Evolutionary conservation across 2,797 vertebrate genomes (phyloP), one percentile per base, ranked within the genome.

Genomic region (Mus spretus): DNA sequence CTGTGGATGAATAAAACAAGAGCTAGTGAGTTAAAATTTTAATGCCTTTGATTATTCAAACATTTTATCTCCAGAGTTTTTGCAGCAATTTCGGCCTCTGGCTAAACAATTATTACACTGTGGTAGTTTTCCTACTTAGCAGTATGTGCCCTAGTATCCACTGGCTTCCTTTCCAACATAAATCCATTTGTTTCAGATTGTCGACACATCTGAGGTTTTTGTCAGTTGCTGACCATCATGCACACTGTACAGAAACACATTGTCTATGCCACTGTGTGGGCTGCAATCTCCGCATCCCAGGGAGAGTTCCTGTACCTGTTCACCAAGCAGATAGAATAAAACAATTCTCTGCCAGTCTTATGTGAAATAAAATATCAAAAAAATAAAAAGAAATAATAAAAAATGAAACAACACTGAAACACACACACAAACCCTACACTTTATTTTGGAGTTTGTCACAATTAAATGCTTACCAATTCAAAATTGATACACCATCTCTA

Each of bases 151-250:
- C 44, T 84, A 78, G 40, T 3, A n/a, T 84, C 80, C 1, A 2
- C 20, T 61, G 72, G 6, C 26, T 85, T 86, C 20, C 50, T 53
- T 90, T 91, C 79, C 90, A 92, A 78, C 70, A 88, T 65, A 81
- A 96, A 95, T 93, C 44, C 55, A 65, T 88, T 94, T 86, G 89
- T 95, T 96, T 88, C 75, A 94, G 57, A 53, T 85, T 94, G 50
- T 95, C 34, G 15, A 59, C 72, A 87, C 50, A 85, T 63, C 95
- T 83, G 79, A 93, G 44, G 31, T 57, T 82, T 77, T 95, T 81
- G 77, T 96, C 89, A 89, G 37, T 84, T 13, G 61, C 31, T 96
- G 93, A 93, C 94, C 83, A 90, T 91, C 65, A 78, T 47, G 53
- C 87, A 14, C 37, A 28, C 85, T 82, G 28, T 89, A 67, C 61